A percentile compares a stretch with the other conserved stretches of the same genome.
Evolutionary conservation across 2,888 invertebrate species (phyloP).

Genomic region (Orthonevra nobilis): DNA sequence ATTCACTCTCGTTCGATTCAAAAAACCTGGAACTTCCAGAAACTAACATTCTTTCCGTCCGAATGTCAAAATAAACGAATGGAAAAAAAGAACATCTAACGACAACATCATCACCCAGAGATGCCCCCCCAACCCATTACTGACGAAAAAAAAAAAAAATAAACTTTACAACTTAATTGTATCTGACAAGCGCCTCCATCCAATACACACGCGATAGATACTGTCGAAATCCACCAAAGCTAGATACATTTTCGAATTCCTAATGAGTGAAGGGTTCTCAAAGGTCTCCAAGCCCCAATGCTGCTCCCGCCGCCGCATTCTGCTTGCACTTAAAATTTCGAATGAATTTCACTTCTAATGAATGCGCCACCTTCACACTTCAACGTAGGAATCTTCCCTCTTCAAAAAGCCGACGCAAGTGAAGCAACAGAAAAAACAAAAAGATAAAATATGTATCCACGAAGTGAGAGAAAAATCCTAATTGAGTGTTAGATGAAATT

Average conservation of each 20-base stretch:
- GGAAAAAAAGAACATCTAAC: not conserved
- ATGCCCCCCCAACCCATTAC: conserved; percentile 47
- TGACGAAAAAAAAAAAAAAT: conserved; percentile 42
- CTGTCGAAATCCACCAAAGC: not conserved
- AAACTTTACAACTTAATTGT: conserved; percentile 63
- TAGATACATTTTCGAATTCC: conserved; percentile 20
- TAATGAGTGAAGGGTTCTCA: conserved; percentile 52
- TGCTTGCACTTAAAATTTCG: conserved; percentile 21
- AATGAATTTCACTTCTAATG: conserved; percentile 7
- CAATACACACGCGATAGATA: conserved; percentile 10
- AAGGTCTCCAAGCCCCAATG: no score
- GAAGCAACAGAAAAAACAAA: not conserved
- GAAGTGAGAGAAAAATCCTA: conserved; percentile 58
- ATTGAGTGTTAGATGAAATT: conserved; percentile 65
- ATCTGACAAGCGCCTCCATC: conserved; percentile 61
- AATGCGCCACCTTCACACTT: conserved; percentile 36
- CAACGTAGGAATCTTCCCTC: no score
- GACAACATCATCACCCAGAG: conserved; percentile 16
- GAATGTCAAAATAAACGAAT: conserved; percentile 53
- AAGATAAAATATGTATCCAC: conserved; percentile 30
- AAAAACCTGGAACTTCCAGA: no score
- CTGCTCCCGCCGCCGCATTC: no score
- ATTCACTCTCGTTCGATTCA: no score
- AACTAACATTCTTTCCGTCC: no score
- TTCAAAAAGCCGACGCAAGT: no score